phyloP scores from a whole-genome alignment of 2,797 vertebrate species.

The Melanotaenia trifasciata region DNA sequence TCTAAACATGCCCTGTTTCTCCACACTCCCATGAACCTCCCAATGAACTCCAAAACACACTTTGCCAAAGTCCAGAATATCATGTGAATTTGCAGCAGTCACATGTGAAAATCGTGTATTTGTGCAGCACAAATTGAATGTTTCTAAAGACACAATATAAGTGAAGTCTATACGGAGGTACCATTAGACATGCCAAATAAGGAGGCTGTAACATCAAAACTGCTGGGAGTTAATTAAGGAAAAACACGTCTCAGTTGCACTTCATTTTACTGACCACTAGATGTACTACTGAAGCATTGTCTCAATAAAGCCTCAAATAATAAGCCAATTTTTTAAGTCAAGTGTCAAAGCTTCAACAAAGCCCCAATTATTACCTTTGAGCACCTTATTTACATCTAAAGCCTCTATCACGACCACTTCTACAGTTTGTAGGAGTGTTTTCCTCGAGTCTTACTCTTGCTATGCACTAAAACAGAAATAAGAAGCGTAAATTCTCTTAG shows the following conservation, averaged over 20 bases:
- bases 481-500: background rate
- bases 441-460: background rate
- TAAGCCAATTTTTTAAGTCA: background rate
- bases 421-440: background rate
- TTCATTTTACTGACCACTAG: background rate
- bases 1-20: too few species aligned
- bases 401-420: background rate
- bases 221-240: background rate
- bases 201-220: too few species aligned
- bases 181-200: background rate
- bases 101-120: too few species aligned
- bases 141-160: too few species aligned
- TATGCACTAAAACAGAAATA: background rate
- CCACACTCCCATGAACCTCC: too few species aligned
- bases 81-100: too few species aligned
- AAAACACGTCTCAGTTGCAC: too few species aligned
- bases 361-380: background rate
- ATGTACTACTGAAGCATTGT: background rate
- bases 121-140: too few species aligned
- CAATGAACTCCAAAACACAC: too few species aligned
- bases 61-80: too few species aligned
- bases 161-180: background rate
- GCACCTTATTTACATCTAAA: conserved; percentile 3
- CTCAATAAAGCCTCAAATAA: background rate
- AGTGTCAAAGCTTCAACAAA: too few species aligned